Conservation (phyloP, 1,140 invertebrate genomes). For the Drosophila auraria region DNA sequence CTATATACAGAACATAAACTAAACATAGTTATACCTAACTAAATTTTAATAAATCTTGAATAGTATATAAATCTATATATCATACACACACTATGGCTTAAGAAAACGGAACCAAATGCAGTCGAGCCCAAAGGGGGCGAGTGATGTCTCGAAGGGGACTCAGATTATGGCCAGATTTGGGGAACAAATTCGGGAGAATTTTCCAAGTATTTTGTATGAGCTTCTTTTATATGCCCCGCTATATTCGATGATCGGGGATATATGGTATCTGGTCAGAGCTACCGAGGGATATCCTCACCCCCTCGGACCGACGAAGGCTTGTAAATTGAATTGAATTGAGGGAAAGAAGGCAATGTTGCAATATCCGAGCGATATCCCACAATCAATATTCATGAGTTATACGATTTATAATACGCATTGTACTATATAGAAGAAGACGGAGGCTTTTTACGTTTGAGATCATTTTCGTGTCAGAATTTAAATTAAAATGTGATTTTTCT, state of each 20-base stretch:
- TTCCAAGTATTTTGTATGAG: conserved; percentile 50
- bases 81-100: conserved; percentile 52
- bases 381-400: conserved; percentile 25
- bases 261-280: conserved; percentile 20
- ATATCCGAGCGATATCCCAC: conserved; percentile 27
- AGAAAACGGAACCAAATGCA: conserved; percentile 74
- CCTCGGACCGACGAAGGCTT: conserved; percentile 38
- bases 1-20: conserved; percentile 74
- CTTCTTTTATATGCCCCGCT: conserved; percentile 29
- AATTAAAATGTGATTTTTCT: conserved; percentile 84
- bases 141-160: conserved; percentile 6
- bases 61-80: conserved; percentile 50
- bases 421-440: conserved; percentile 39
- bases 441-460: conserved; percentile 73
- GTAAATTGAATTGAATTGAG: conserved; percentile 61
- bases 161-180: conserved; percentile 5
- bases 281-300: neutral
- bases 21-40: conserved; percentile 70
- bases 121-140: conserved; percentile 18
- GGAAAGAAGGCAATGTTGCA: conserved; percentile 29
- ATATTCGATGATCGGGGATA: conserved; percentile 13
- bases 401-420: conserved; percentile 43
- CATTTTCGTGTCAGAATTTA: conserved; percentile 78
- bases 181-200: conserved; percentile 22
- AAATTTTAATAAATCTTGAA: conserved; percentile 64